A percentile compares a stretch with the other conserved stretches of the same genome.
Evolutionary conservation across 2,113 vertebrate genomes (phyloP).

Genomic region (Trogon melanurus): DNA sequence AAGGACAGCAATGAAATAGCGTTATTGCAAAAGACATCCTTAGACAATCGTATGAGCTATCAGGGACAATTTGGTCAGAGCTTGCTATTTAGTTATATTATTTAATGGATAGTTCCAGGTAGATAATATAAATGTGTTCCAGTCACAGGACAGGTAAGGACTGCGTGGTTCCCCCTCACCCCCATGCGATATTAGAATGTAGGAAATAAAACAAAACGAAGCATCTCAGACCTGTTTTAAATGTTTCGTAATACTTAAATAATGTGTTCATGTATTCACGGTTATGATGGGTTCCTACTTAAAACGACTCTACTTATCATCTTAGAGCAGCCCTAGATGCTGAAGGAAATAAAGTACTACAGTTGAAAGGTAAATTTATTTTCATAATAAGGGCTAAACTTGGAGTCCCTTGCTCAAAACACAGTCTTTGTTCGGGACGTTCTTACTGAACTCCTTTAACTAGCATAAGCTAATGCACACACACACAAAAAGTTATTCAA

Average conservation of each 20-base stretch:
- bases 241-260: not conserved
- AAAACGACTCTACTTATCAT: not conserved
- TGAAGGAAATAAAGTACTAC: not conserved
- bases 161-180: too few relatives aligned
- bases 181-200: too few relatives aligned
- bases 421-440: fast-evolving
- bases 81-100: not conserved
- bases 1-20: not conserved
- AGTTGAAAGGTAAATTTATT: not conserved
- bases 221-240: not conserved
- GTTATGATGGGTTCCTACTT: not conserved
- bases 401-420: not conserved
- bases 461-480: not conserved
- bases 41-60: not conserved
- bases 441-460: not conserved
- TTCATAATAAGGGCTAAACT: not conserved
- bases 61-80: not conserved
- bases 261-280: not conserved
- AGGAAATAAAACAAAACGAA: too few relatives aligned
- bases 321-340: not conserved
- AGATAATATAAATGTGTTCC: not conserved
- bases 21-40: not conserved
- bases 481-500: too few relatives aligned
- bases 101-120: not conserved
- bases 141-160: too few relatives aligned